Percentiles rank a stretch among this genome's conserved stretches.
Conservation (phyloP, 37 sponge, comb jelly and placozoan genomes). For the Diacarnus erythraeanus region DNA sequence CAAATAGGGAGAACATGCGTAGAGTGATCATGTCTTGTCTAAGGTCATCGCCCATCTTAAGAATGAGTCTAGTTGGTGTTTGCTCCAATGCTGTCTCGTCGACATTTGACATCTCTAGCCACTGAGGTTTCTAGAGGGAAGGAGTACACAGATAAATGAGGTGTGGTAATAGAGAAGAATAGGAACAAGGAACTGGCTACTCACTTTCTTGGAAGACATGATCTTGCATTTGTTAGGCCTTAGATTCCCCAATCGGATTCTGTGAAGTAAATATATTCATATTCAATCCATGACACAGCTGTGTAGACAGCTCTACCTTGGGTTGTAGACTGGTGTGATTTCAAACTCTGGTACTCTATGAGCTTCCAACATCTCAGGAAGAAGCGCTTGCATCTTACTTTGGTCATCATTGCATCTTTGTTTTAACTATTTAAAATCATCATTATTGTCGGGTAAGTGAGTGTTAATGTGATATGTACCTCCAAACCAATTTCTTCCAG, state of each 20-base stretch:
- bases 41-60: constrained; percentile 80
- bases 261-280: not conserved
- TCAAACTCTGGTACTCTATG: constrained; percentile 2
- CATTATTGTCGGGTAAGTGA: too few relatives aligned
- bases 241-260: constrained; percentile 50
- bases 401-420: constrained; percentile 46
- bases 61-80: constrained; percentile 51
- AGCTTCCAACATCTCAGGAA: constrained; percentile 29
- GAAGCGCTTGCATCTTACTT: constrained; percentile 47
- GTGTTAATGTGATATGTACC: too few relatives aligned
- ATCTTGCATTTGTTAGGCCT: constrained; percentile 53
- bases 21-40: constrained; percentile 85
- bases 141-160: not conserved
- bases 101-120: constrained; percentile 72
- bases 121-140: constrained; percentile 70
- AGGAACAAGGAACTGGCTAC: constrained; percentile 2
- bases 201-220: constrained; percentile 62
- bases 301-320: constrained; percentile 23
- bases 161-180: not conserved
- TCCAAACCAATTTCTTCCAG: constrained; percentile 49
- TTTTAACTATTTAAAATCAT: constrained; percentile 30
- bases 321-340: constrained; percentile 63
- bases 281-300: not conserved
- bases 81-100: constrained; percentile 40
- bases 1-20: constrained; percentile 69